Conservation (phyloP, 2,797 vertebrate species). For the Falco biarmicus region DNA sequence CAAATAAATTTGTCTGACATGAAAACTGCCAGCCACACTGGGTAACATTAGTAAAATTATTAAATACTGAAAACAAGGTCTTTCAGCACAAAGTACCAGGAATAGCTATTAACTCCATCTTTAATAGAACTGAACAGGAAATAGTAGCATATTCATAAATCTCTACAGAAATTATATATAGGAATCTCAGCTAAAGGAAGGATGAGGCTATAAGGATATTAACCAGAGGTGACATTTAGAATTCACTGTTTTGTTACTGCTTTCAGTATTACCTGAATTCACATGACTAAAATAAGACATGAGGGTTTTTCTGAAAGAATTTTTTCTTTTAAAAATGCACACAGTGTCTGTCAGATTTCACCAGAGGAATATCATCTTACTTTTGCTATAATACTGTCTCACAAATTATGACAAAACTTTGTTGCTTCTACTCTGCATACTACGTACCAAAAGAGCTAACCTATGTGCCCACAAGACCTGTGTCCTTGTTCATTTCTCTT, state of each 20-base stretch:
- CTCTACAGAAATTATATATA: not conserved
- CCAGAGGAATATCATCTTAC: not conserved
- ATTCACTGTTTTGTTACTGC: not conserved
- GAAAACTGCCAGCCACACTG: not conserved
- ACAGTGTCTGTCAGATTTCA: not conserved
- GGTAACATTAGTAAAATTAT: not conserved
- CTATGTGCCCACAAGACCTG: not conserved
- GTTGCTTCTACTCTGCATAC: not conserved
- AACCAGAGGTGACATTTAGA: not conserved
- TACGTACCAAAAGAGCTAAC: not conserved
- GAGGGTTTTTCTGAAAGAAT: not conserved
- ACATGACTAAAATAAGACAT: not conserved
- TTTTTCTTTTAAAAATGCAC: not conserved
- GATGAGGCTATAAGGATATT: not conserved
- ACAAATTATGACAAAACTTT: not conserved
- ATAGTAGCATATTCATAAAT: slow-evolving; percentile 11
- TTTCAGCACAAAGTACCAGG: not conserved
- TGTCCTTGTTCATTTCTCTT: not conserved
- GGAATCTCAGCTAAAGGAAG: not conserved
- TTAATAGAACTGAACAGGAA: not conserved
- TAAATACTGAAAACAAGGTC: slow-evolving; percentile 16
- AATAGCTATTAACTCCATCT: not conserved
- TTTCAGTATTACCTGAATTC: not conserved
- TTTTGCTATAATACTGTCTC: not conserved
- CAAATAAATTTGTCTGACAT: not conserved